Conservation (phyloP, 2,113 vertebrate genomes). For the Triplophysa tibetana region DNA sequence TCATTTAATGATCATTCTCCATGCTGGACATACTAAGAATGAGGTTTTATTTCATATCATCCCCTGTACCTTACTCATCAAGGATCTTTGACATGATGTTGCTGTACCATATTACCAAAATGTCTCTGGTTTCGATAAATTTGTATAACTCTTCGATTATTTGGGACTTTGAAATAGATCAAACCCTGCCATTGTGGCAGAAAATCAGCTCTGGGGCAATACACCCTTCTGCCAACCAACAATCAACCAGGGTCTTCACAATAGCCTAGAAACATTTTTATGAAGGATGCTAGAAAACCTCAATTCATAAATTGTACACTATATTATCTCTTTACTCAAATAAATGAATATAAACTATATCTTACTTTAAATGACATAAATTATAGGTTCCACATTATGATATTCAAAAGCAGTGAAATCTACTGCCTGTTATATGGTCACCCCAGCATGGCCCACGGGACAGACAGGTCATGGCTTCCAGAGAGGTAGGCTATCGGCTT, state of each 20-base stretch:
- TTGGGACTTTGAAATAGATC: no score
- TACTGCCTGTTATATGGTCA: slow-evolving; percentile 14
- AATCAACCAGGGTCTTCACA: no score
- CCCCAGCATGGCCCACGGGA: slow-evolving; percentile 37
- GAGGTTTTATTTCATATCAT: background rate
- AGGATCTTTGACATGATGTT: no score
- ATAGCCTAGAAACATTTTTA: no score
- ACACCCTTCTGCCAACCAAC: no score
- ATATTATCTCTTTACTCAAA: background rate
- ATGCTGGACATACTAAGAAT: background rate
- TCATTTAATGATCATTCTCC: slow-evolving; percentile 17
- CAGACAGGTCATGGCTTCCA: slow-evolving; percentile 43
- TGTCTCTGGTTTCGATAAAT: no score
- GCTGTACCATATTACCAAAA: no score
- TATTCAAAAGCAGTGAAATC: slow-evolving; percentile 36
- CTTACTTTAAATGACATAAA: slow-evolving; percentile 19
- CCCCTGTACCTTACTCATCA: no score
- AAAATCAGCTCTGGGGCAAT: no score
- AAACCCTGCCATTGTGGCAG: no score
- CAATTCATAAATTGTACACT: background rate
- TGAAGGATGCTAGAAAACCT: background rate
- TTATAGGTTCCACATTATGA: slow-evolving; percentile 15
- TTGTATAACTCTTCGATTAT: no score
- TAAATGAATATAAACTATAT: background rate
- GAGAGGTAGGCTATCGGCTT: slow-evolving; percentile 40